Conservation (phyloP, 2,888 invertebrate genomes). For the Drosophila mettleri region DNA sequence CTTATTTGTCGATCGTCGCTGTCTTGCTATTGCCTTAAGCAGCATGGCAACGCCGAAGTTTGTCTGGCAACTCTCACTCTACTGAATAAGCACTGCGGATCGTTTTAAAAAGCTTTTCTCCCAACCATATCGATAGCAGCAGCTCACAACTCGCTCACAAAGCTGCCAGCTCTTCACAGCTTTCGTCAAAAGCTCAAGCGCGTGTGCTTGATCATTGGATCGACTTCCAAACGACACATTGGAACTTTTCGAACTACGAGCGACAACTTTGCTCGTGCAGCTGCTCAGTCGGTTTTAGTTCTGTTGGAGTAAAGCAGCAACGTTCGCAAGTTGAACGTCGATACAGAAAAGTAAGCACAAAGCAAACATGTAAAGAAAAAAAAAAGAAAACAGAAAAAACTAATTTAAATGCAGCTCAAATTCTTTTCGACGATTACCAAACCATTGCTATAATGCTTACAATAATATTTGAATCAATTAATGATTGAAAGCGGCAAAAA, state of each 20-base stretch:
- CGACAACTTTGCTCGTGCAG: slow-evolving; percentile 46
- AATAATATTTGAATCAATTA: slow-evolving; percentile 17
- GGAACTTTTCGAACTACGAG: slow-evolving; percentile 72
- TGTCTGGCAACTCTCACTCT: slow-evolving; percentile 31
- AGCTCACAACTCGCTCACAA: slow-evolving; percentile 52
- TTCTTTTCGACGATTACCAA: background rate
- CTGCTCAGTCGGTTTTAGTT: slow-evolving; percentile 76
- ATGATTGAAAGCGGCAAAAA: slow-evolving; percentile 27
- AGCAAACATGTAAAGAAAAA: slow-evolving; percentile 38
- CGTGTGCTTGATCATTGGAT: slow-evolving; percentile 47
- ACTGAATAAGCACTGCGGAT: slow-evolving; percentile 23
- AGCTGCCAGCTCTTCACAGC: slow-evolving; percentile 43
- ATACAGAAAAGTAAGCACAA: slow-evolving; percentile 70
- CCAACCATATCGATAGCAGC: slow-evolving; percentile 38
- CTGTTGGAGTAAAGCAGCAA: slow-evolving; percentile 73
- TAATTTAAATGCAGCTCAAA: slow-evolving; percentile 25
- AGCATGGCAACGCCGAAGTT: background rate
- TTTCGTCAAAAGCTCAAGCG: slow-evolving; percentile 53
- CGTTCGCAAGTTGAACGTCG: slow-evolving; percentile 68
- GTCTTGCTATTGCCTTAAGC: background rate
- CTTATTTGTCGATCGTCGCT: too few species aligned
- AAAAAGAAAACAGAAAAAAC: slow-evolving; percentile 21
- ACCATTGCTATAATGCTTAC: background rate
- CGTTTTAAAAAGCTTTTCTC: slow-evolving; percentile 33
- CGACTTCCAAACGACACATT: slow-evolving; percentile 41